A percentile compares a stretch with the other conserved stretches of the same genome.
Evolutionary conservation across 2,113 vertebrate species (phyloP).

Genomic region (Vicugna pacos): DNA sequence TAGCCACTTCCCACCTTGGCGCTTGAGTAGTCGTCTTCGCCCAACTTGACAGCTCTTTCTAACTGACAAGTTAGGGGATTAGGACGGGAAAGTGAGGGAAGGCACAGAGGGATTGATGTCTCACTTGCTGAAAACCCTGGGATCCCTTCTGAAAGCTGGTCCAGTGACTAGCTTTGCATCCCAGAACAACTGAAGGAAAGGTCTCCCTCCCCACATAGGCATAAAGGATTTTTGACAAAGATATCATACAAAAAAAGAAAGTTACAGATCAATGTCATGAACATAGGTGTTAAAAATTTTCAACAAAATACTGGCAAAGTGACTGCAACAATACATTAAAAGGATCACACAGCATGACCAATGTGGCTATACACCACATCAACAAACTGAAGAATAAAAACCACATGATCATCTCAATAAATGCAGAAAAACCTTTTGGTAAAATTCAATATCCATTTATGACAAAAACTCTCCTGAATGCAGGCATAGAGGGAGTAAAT

Average conservation of each 20-base stretch:
- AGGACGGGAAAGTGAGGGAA: background rate
- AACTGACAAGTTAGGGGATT: background rate
- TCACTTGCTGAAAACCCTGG: background rate
- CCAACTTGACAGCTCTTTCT: background rate
- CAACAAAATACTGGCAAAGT: no score
- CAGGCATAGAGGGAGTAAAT: no score
- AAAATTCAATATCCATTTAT: no score
- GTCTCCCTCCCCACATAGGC: background rate
- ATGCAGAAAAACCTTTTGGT: no score
- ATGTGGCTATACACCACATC: no score
- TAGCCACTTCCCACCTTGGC: background rate
- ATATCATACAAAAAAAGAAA: background rate
- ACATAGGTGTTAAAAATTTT: no score
- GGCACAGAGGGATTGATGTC: background rate
- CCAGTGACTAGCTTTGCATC: background rate
- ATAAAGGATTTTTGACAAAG: background rate
- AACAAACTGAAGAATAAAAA: no score
- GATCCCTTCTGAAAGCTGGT: background rate
- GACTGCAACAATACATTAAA: no score
- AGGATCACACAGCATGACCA: no score
- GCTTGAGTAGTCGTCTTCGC: background rate
- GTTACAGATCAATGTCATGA: no score
- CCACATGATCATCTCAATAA: no score
- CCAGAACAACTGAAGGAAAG: background rate
- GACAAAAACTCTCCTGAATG: no score